phyloP scores from a whole-genome alignment of 1,140 invertebrate genomes.

The Helicoverpa armigera region DNA sequence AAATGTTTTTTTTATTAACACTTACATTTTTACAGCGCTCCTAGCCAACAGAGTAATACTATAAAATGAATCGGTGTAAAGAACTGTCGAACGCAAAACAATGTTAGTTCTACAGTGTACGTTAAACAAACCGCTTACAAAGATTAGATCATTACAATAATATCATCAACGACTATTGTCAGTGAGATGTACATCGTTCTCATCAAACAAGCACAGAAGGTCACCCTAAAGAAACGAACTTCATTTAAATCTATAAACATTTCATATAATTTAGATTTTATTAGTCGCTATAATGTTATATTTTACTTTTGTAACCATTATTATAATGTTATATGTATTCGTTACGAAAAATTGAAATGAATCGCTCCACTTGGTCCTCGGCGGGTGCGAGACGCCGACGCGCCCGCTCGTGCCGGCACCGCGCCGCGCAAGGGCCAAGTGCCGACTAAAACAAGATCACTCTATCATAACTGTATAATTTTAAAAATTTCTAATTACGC shows the following conservation, averaged over 20 bases:
- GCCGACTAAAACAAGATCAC: conserved; percentile 76
- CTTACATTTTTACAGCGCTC: conserved; percentile 86
- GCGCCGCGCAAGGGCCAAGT: conserved; percentile 59
- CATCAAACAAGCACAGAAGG: conserved; percentile 81
- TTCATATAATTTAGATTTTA: conserved; percentile 86
- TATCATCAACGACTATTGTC: conserved; percentile 82
- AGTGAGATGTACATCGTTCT: conserved; percentile 78
- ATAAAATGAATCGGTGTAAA: conserved; percentile 85
- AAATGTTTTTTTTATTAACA: conserved; percentile 87
- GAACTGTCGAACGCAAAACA: conserved; percentile 85
- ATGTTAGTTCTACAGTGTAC: conserved; percentile 85
- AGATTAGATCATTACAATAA: conserved; percentile 79
- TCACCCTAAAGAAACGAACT: conserved; percentile 84
- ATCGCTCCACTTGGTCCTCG: conserved; percentile 68
- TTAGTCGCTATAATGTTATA: conserved; percentile 86
- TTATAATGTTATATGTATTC: conserved; percentile 86
- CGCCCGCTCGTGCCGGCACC: conserved; percentile 8
- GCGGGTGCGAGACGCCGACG: conserved; percentile 18
- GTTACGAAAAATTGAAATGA: conserved; percentile 83
- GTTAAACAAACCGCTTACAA: conserved; percentile 82
- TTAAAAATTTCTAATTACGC: conserved; percentile 87
- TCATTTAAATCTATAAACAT: conserved; percentile 86
- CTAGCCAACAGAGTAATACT: conserved; percentile 87
- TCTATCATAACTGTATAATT: conserved; percentile 86
- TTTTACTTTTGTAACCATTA: conserved; percentile 86